Conservation (phyloP, 2,888 invertebrate species). For the Eucera pruinosa region DNA sequence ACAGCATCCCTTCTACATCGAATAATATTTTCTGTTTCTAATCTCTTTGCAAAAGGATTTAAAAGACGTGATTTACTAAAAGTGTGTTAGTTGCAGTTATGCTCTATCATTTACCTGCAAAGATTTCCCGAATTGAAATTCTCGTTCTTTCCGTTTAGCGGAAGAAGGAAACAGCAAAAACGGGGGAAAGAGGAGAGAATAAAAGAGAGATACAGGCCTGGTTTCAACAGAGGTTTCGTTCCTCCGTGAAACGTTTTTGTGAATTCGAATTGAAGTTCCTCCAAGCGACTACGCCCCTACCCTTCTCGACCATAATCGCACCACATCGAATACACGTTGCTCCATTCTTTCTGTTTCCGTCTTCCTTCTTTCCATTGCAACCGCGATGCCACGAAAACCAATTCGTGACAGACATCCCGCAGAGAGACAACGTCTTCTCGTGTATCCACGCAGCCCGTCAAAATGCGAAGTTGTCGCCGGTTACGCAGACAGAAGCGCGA, state of each 20-base stretch:
- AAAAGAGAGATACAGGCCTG: conserved; percentile 28
- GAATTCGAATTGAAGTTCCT: conserved; percentile 61
- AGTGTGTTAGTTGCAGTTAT: not conserved
- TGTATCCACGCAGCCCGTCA: conserved; percentile 47
- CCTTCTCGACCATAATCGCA: conserved; percentile 52
- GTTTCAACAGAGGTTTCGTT: conserved; percentile 52
- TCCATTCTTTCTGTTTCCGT: conserved; percentile 26
- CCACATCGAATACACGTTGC: conserved; percentile 49
- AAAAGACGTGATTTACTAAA: not conserved
- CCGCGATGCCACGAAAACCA: conserved; percentile 52
- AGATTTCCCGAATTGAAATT: conserved; percentile 21
- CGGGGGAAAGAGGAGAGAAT: conserved; percentile 14
- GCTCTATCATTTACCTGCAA: not conserved
- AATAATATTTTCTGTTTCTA: no score
- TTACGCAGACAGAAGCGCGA: conserved; percentile 46
- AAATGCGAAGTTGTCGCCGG: conserved; percentile 52
- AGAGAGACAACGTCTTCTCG: conserved; percentile 50
- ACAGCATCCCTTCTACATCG: no score
- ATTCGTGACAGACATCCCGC: conserved; percentile 65
- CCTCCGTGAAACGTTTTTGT: conserved; percentile 49
- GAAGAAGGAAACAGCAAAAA: not conserved
- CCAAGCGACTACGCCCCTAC: conserved; percentile 33
- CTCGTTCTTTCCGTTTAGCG: conserved; percentile 24
- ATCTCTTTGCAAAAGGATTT: no score
- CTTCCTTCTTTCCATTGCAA: not conserved